Evolutionary conservation across 2,797 vertebrate species (phyloP).

Genomic region (Pseudopleuronectes americanus): DNA sequence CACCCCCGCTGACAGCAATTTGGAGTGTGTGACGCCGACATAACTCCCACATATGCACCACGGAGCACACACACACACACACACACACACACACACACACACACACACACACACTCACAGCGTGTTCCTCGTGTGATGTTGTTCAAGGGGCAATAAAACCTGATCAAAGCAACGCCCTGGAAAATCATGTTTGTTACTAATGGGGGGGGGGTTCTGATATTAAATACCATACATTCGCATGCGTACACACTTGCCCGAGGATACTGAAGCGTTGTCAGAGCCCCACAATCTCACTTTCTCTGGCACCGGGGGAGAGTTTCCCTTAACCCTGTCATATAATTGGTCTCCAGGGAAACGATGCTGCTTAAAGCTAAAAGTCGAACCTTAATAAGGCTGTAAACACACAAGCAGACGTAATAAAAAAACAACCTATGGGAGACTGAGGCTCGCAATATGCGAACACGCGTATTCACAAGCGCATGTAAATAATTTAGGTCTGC

Average conservation of each 20-base stretch:
- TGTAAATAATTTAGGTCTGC: constrained; percentile 33
- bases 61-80: constrained; percentile 2
- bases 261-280: constrained; percentile 73
- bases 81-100: neutral
- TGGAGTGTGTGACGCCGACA: constrained; percentile 44
- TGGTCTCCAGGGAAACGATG: constrained; percentile 73
- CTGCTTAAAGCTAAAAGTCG: constrained; percentile 73
- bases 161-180: constrained; percentile 58
- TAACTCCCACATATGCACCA: neutral
- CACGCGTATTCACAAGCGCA: neutral
- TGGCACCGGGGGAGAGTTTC: constrained; percentile 64
- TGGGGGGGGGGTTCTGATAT: constrained; percentile 35
- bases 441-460: constrained; percentile 8
- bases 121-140: neutral
- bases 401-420: constrained; percentile 43
- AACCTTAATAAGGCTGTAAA: constrained; percentile 75
- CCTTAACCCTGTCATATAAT: constrained; percentile 79
- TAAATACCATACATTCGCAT: constrained; percentile 52
- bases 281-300: constrained; percentile 54
- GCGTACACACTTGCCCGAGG: constrained; percentile 56
- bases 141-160: constrained; percentile 35
- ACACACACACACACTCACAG: too few species aligned
- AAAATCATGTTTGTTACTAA: constrained; percentile 54
- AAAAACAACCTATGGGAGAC: constrained; percentile 28
- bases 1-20: constrained; percentile 68